Evolutionary conservation across 2,113 vertebrate species (phyloP).

Genomic region (Coregonus clupeaformis): DNA sequence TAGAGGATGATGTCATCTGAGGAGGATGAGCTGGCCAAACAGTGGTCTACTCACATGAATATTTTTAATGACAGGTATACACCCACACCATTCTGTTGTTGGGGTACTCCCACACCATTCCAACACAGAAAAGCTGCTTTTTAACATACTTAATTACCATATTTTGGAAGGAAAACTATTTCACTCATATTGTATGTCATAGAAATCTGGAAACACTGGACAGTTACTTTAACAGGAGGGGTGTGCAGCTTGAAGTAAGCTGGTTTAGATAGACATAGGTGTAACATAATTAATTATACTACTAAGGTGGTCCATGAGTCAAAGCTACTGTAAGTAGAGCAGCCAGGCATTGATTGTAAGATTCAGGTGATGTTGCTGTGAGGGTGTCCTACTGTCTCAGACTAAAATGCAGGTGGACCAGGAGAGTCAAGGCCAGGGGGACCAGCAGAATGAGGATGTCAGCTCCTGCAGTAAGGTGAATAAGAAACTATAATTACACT

Average conservation of each 20-base stretch:
- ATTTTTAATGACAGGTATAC: too few species aligned
- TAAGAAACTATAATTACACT: too few species aligned
- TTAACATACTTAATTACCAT: too few species aligned
- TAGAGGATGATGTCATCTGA: too few species aligned
- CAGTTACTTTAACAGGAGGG: slow-evolving; percentile 79
- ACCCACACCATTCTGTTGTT: too few species aligned
- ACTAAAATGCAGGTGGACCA: slow-evolving; percentile 93
- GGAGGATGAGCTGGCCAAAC: too few species aligned
- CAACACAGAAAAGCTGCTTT: too few species aligned
- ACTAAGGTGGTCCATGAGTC: not conserved
- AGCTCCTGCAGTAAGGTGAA: slow-evolving; percentile 80
- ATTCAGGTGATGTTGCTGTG: slow-evolving; percentile 16
- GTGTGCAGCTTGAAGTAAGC: slow-evolving; percentile 1
- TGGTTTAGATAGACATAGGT: not conserved
- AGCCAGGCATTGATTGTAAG: too few species aligned
- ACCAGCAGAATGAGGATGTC: slow-evolving; percentile 81
- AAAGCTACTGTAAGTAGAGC: not conserved
- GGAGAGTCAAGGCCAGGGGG: slow-evolving; percentile 79
- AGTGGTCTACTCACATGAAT: too few species aligned
- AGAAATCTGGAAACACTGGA: slow-evolving; percentile 8
- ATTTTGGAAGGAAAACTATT: too few species aligned
- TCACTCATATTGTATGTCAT: too few species aligned
- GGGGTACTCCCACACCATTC: too few species aligned
- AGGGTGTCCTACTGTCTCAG: slow-evolving; percentile 56
- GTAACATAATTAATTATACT: slow-evolving; percentile 18